Evolutionary conservation across 1,140 invertebrate species (phyloP), one percentile per base, ranked within the genome.

Genomic region (Galleria mellonella): DNA sequence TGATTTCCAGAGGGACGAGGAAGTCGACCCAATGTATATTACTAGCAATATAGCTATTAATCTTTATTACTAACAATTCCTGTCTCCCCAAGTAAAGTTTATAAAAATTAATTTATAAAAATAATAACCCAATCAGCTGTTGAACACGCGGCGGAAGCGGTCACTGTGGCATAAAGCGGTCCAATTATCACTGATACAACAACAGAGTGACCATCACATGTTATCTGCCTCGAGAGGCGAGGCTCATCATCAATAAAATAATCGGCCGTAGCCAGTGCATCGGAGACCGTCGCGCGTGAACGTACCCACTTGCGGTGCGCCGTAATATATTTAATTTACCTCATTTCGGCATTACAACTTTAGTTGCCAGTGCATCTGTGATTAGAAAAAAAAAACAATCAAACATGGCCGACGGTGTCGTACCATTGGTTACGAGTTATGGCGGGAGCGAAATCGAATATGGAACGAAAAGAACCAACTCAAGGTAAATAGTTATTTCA

Each of bases 131-230:
- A 37, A 13, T 37, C 35, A 37, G 35, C 35, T 37, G 35, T 37
- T 37, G 6, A 23, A 23, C 17, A 23, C 4, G 12, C 12, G 35
- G 46, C 55, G 54, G 48, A 62, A 55, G 40, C 47, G 33, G 14
- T 12, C 49, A 53, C 32, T 75, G 47, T 68, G 54, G 75, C 67
- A 59, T 78, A 66, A 72, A 62, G 39, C 65, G 28, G 35, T 76
- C 64, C 74, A 79, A 73, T 83, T 83, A 83, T 83, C 79, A 77
- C 60, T 68, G 72, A 66, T 71, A 67, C 55, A 62, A 64, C 54
- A 52, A 39, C 54, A 37, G 52, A 58, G 37, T 53, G 68, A 48
- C 61, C 69, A 65, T 67, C 71, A 69, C 59, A 69, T 74, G 74
- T 81, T 83, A 81, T 83, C 73, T 72, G 59, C 56, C 56, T 32